Conservation (phyloP, 2,888 invertebrate genomes). For the Patella depressa region DNA sequence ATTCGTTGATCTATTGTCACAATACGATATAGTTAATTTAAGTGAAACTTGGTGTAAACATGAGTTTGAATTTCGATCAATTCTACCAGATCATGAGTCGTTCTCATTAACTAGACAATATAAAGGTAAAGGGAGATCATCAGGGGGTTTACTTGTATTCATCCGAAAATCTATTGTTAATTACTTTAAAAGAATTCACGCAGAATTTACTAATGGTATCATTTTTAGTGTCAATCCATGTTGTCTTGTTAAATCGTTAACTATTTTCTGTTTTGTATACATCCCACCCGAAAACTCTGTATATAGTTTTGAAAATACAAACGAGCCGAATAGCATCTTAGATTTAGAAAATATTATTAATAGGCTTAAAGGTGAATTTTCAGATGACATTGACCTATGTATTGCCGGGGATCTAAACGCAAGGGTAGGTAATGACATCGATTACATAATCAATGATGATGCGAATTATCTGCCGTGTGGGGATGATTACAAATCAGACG, state of each 20-base stretch:
- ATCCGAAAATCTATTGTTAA: background rate
- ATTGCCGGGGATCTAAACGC: background rate
- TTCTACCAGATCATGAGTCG: background rate
- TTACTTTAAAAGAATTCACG: background rate
- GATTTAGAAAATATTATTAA: too few species aligned
- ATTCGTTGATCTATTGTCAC: constrained; percentile 1
- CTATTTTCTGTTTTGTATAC: too few species aligned
- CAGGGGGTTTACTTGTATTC: background rate
- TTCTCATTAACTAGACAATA: background rate
- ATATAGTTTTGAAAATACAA: too few species aligned
- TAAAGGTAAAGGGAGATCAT: background rate
- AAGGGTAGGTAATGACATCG: background rate
- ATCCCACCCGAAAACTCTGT: too few species aligned
- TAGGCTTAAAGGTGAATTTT: too few species aligned
- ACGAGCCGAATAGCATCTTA: too few species aligned
- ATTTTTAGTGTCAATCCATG: background rate
- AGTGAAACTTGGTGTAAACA: constrained; percentile 7
- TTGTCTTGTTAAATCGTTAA: background rate
- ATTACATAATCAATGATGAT: background rate
- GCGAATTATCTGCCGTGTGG: background rate
- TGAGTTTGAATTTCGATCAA: background rate
- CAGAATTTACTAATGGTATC: background rate
- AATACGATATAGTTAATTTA: constrained; percentile 3
- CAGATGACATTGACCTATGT: background rate
- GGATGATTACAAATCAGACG: background rate